Base-by-base conservation (phyloP, 2,888 invertebrate species). In the Ellobium chinense region DNA sequence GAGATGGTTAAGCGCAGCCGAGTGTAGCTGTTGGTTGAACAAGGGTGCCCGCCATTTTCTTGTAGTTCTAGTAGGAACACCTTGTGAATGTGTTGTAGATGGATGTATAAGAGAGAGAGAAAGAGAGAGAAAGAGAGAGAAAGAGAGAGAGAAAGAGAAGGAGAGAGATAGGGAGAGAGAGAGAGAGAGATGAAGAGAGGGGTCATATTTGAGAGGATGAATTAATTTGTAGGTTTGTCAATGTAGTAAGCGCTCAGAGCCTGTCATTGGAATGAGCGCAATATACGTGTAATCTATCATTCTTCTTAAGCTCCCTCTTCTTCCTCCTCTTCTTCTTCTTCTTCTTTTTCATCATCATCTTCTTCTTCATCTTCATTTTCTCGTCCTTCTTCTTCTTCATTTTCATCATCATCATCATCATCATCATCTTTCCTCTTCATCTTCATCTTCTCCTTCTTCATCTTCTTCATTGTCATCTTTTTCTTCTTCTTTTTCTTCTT, bases 341-440 rank as follows among this genome's bases (percentile, higher is more conserved):
- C 63, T 29, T 63, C 63, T 29, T 63, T 29, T 29, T 63, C 63
- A n/a, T 63, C 63, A 24, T 63, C 56, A 29, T 56, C 69, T 68
- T 72, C 70, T 75, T 72, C 66, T 58, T 39, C 60, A 69, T 70
- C 65, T 37, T 37, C 70, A 65, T 62, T 58, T 75, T 76, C 79
- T 74, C 56, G 66, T 75, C 56, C 72, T 46, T 72, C 66, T 77
- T 66, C 81, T 76, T 77, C 72, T 75, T 77, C 65, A 70, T 81
- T 70, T 54, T 80, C 75, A 76, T 77, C 72, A 24, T 63, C 63
- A 4, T 63, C 24, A 4, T 63, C 24, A 4, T 63, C 24, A 5
- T 63, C 24, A 5, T 63, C 63, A 1, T 7, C 63, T 7, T 31
- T 18, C 7, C 18, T 5, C 27, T 29, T 27, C 27, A 24, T 27